phyloP scores from a whole-genome alignment of 2,888 invertebrate genomes.

The Lissonota sp. region DNA sequence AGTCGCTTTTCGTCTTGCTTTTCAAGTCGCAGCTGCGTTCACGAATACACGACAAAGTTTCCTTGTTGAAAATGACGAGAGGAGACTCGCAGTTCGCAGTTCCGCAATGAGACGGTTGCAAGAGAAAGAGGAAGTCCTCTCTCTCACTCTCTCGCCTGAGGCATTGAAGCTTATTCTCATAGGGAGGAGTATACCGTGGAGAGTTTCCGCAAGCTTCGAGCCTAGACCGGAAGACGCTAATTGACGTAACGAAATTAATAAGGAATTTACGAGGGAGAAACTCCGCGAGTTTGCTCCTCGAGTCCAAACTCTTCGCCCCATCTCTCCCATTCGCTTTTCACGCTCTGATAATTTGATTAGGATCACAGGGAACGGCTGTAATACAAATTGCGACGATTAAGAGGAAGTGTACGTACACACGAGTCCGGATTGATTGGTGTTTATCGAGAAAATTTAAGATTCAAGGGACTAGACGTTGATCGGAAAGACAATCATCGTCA shows the following conservation, averaged over 20 bases:
- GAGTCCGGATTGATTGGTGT: not conserved
- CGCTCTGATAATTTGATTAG: conserved; percentile 58
- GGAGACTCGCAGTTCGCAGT: conserved; percentile 9
- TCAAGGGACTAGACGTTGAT: too few relatives aligned
- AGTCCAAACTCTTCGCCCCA: conserved; percentile 14
- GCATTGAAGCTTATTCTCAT: conserved; percentile 51
- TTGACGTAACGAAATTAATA: conserved; percentile 66
- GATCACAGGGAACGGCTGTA: conserved; percentile 50
- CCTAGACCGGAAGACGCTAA: conserved; percentile 61
- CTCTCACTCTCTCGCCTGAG: conserved; percentile 37
- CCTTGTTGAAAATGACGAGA: conserved; percentile 31
- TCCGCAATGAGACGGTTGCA: not conserved
- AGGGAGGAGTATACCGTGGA: conserved; percentile 50
- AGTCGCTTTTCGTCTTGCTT: conserved; percentile 38
- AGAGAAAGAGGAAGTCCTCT: conserved; percentile 19
- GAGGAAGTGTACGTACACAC: not conserved
- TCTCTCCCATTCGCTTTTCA: conserved; percentile 41
- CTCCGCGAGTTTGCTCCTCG: conserved; percentile 47
- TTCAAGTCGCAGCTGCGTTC: conserved; percentile 49
- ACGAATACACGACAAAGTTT: conserved; percentile 41
- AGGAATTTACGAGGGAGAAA: conserved; percentile 62
- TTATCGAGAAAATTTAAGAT: too few relatives aligned
- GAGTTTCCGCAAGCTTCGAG: conserved; percentile 60
- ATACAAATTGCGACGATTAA: conserved; percentile 52
- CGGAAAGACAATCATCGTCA: too few relatives aligned